phyloP scores from a whole-genome alignment of 1,140 invertebrate genomes.

The Scaptodrosophila lebanonensis region DNA sequence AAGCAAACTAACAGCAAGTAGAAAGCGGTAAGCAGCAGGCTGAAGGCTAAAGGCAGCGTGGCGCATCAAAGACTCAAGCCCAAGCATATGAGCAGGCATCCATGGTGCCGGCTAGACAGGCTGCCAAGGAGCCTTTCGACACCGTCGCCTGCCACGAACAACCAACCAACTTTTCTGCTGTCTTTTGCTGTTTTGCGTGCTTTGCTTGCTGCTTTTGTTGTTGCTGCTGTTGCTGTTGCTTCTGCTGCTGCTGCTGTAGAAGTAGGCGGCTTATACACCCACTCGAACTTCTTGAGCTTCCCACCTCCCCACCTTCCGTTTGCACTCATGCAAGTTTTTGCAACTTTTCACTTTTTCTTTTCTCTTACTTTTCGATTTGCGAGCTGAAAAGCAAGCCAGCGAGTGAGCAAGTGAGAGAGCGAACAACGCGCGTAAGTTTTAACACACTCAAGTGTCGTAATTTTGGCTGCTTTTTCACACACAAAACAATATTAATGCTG shows the following conservation, averaged over 20 bases:
- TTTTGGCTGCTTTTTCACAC: constrained; percentile 73
- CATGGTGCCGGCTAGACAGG: constrained; percentile 30
- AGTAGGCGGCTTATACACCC: no score
- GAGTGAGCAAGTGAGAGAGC: constrained; percentile 21
- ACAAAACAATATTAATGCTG: constrained; percentile 74
- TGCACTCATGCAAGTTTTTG: constrained; percentile 46
- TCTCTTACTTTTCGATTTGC: constrained; percentile 66
- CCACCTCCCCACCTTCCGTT: no score
- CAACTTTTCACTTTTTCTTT: constrained; percentile 65
- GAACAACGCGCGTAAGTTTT: constrained; percentile 64
- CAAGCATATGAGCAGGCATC: constrained; percentile 9
- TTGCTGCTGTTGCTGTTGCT: no score
- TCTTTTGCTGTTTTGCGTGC: constrained; percentile 72
- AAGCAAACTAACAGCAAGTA: no score
- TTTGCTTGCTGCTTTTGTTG: constrained; percentile 24
- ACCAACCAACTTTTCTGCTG: constrained; percentile 58
- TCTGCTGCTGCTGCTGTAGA: no score
- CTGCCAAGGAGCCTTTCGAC: constrained; percentile 52
- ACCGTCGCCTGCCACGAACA: constrained; percentile 45
- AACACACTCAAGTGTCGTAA: constrained; percentile 74
- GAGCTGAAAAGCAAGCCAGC: constrained; percentile 10
- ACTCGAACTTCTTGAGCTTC: no score
- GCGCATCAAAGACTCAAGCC: constrained; percentile 33
- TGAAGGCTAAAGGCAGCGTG: constrained; percentile 3
- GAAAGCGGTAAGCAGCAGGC: constrained; percentile 1